These are phyloP conservation scores for Lepidocyrtoides sp. DNA, from an alignment of 2,888 invertebrate species.

Conservation along the genomic window DNA sequence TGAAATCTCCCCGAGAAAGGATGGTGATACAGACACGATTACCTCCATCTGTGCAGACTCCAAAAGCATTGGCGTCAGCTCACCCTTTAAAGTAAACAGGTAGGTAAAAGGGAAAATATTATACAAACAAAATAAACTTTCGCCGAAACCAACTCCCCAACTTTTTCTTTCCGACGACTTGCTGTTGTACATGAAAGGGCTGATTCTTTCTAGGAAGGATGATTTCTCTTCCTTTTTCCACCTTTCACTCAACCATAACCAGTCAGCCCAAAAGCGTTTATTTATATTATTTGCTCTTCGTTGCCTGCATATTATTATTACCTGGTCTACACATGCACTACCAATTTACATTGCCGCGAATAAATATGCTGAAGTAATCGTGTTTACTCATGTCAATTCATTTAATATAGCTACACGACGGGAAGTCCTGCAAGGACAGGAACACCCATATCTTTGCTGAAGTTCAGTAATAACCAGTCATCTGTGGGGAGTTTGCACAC, in stretches of 20 bases:
- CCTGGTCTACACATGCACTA: too few species aligned
- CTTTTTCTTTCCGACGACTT: too few species aligned
- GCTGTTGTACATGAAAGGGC: background rate
- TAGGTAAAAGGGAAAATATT: constrained; percentile 49
- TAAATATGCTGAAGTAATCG: constrained; percentile 58
- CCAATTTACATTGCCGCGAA: constrained; percentile 21
- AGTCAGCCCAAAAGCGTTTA: constrained; percentile 7
- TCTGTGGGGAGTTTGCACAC: constrained; percentile 84
- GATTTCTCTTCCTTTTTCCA: background rate
- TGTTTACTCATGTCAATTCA: constrained; percentile 57
- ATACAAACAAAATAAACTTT: background rate
- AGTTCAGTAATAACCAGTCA: constrained; percentile 85
- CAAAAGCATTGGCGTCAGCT: constrained; percentile 84
- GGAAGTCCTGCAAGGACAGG: constrained; percentile 85
- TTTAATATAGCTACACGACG: constrained; percentile 80
- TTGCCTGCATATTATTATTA: constrained; percentile 3
- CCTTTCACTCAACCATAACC: background rate
- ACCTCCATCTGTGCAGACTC: constrained; percentile 84
- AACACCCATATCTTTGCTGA: constrained; percentile 85
- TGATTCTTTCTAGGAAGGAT: background rate
- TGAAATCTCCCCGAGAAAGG: constrained; percentile 76
- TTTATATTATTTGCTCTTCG: constrained; percentile 37
- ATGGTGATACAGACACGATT: constrained; percentile 84
- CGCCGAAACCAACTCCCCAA: background rate
- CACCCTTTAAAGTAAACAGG: constrained; percentile 85